Evolutionary conservation across 2,113 vertebrate species (phyloP).

Genomic region (Coreoperca whiteheadi): DNA sequence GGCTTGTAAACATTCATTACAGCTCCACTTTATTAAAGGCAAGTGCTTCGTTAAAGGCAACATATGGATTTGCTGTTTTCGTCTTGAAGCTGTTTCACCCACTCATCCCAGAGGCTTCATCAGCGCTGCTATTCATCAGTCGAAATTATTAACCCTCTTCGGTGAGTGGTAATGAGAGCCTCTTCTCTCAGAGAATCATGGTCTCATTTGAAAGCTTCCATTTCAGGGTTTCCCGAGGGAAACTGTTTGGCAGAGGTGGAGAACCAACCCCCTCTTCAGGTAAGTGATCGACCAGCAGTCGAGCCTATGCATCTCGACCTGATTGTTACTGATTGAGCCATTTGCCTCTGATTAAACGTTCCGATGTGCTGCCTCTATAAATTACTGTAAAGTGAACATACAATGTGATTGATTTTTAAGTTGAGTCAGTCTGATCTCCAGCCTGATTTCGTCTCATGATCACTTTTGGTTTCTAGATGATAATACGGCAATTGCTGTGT

Average conservation of each 20-base stretch:
- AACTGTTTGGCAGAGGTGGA: background rate
- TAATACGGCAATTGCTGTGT: background rate
- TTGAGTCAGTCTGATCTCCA: background rate
- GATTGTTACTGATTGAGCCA: background rate
- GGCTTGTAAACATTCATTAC: background rate
- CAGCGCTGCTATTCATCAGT: background rate
- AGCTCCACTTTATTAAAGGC: too few relatives aligned
- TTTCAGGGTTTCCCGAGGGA: background rate
- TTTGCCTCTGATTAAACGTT: background rate
- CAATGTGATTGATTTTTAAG: background rate
- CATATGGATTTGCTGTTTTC: background rate
- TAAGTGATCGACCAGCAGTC: too few relatives aligned
- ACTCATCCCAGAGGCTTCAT: slow-evolving; percentile 24
- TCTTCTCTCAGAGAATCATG: slow-evolving; percentile 18
- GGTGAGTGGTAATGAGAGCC: background rate
- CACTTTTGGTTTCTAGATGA: background rate
- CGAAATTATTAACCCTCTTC: slow-evolving; percentile 14
- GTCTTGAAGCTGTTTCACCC: background rate
- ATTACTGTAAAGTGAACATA: background rate
- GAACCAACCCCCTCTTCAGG: background rate
- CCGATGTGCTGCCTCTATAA: background rate
- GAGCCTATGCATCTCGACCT: background rate
- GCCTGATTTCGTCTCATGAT: background rate
- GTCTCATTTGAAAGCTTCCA: background rate
- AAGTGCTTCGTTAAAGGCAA: background rate